Evolutionary conservation across 2,888 invertebrate species (phyloP), one percentile per base, ranked within the genome.

Genomic region (Heliothis peltigera): DNA sequence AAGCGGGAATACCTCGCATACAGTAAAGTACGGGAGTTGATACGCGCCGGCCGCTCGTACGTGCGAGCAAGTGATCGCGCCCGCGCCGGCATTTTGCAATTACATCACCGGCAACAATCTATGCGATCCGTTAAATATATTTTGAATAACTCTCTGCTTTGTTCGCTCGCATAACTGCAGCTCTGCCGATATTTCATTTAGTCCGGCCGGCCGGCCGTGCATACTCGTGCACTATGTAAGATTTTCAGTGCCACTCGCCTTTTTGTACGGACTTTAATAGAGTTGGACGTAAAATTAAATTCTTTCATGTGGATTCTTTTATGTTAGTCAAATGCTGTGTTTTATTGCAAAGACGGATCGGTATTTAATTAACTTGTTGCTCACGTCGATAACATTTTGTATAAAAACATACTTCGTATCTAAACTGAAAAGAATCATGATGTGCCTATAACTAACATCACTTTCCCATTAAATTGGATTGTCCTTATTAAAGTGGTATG

Each of bases 41-140:
- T n/a, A n/a, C 19, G 60, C 25, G 52, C n/a, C 25, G 51, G 8
- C 8, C 49, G 15, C 6, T 8, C 48, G 42, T 15, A 61, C 53
- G 28, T 51, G 46, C 22, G 35, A 43, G 4, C 32, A 0, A 35
- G 17, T 53, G 28, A 61, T 46, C 32, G 25, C 61, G 55, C 56
- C 4, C 52, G 53, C 42, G 47, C 64, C 56, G 46, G 42, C 61
- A 68, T 64, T 70, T 68, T 18, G 49, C 52, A 79, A 76, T 78
- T 68, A 67, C 61, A 73, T 44, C 53, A 51, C 60, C 52, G 59
- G 61, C 58, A 65, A 76, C 66, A 76, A 64, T 79, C 53, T 67
- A 59, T 6, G 46, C 57, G 35, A 60, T 55, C 51, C 46, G 56
- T 59, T 70, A 74, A 61, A 68, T 62, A n/a, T 51, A 48, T 22